Base-by-base conservation (phyloP, 2,888 invertebrate species). In the Griposia aprilina region DNA sequence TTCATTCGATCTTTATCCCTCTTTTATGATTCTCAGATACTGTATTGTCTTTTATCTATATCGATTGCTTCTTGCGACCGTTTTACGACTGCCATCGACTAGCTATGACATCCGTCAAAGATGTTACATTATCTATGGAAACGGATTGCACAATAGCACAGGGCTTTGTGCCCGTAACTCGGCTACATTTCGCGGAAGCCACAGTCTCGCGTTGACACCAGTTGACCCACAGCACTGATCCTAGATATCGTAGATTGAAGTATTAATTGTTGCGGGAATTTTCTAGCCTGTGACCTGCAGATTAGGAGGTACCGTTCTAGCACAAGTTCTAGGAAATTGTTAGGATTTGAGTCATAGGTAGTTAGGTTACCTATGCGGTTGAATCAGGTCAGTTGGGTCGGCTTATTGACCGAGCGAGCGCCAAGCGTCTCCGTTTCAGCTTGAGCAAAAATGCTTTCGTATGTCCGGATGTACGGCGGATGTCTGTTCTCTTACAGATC, bases 121-220 rank as follows among this genome's bases (percentile, higher is more conserved):
- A 68, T 69, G 66, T 26, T 55, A 26, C 6, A 45, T 60, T 60
- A 60, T 81, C 77, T 71, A 30, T 72, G 15, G 55, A 62, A 76
- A 71, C n/a, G 36, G 20, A 13, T 84, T 62, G 69, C 73, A 75
- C 66, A 80, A 84, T 84, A 60, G 50, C 62, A 30, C 45, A 63
- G 57, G 30, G 59, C 65, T 85, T 85, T 80, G 68, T 69, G 65
- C 23, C 45, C 3, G 63, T 71, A 20, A 62, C 66, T 65, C 52
- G 36, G 20, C n/a, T 77, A 67, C 74, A 75, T 76, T 90, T 91
- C 88, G 75, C 83, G 79, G 90, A 90, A 90, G 69, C 48, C 41
- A 65, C 73, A 89, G 90, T 89, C 90, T 90, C 90, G 88, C 86
- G 88, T 89, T 92, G 93, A 90, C 91, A 91, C 90, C 89, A 90